These are phyloP conservation scores for Meteorus colon DNA, from an alignment of 2,888 invertebrate species.

Conservation along the genomic window DNA sequence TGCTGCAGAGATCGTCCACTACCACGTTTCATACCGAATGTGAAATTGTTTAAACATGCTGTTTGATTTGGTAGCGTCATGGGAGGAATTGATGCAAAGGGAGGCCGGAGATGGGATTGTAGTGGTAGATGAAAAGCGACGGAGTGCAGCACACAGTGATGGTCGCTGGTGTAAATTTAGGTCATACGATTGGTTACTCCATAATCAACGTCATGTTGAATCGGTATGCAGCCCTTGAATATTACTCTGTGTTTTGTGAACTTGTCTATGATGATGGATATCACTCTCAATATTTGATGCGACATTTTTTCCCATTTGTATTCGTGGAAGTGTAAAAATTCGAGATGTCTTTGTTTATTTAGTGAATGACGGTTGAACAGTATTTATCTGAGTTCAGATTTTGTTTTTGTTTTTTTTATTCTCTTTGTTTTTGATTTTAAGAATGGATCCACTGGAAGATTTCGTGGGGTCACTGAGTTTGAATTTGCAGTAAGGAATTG, in stretches of 20 bases:
- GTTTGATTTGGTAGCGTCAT: conserved; percentile 36
- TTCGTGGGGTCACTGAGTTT: too few relatives aligned
- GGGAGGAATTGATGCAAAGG: conserved; percentile 20
- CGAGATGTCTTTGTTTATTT: too few relatives aligned
- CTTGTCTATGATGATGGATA: conserved; percentile 16
- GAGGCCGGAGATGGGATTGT: background rate
- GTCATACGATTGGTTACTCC: conserved; percentile 36
- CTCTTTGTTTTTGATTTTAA: background rate
- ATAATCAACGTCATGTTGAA: conserved; percentile 31
- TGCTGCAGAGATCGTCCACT: background rate
- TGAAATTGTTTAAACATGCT: conserved; percentile 36
- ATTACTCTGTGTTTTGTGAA: conserved; percentile 1
- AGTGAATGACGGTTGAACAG: background rate
- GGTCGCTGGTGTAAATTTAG: conserved; percentile 32
- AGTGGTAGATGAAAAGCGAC: conserved; percentile 21
- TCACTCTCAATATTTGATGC: background rate
- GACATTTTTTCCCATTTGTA: too few relatives aligned
- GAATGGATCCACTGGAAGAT: too few relatives aligned
- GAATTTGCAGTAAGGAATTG: too few relatives aligned
- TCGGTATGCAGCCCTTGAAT: conserved; percentile 21
- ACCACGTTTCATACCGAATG: conserved; percentile 21
- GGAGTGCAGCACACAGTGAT: conserved; percentile 1
- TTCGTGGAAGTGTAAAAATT: too few relatives aligned
- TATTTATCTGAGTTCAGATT: background rate
- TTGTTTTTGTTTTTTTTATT: background rate